A percentile compares a stretch with the other conserved stretches of the same genome.
These are phyloP conservation scores for Cossypha heuglini DNA, from an alignment of 2,797 vertebrate genomes.

Conservation along the genomic window DNA sequence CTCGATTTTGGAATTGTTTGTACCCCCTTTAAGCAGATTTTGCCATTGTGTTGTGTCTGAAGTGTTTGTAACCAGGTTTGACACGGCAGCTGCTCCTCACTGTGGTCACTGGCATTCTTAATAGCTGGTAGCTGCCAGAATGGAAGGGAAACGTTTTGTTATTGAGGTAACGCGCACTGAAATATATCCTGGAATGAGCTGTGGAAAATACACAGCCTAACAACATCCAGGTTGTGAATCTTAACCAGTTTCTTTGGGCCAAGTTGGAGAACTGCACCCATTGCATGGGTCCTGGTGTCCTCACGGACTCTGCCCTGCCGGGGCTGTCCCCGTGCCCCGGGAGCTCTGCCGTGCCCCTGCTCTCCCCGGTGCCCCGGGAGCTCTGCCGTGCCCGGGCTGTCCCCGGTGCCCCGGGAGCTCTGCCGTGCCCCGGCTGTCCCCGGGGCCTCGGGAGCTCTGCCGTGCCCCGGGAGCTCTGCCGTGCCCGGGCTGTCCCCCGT, in stretches of 20 bases:
- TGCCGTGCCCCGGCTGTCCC: background rate
- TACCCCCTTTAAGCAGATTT: background rate
- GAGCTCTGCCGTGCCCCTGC: no score
- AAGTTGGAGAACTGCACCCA: rapidly evolving
- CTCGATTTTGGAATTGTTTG: background rate
- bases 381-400: background rate
- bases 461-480: no score
- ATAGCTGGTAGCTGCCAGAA: background rate
- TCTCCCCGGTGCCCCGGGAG: no score
- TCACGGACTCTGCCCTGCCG: no score
- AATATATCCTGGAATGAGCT: background rate
- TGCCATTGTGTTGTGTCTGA: background rate
- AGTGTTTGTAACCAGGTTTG: rapidly evolving
- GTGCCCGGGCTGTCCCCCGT: no score
- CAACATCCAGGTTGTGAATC: rapidly evolving
- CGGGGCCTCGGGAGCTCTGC: no score
- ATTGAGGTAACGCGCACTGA: background rate
- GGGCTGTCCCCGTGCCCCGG: no score
- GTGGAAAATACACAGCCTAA: rapidly evolving
- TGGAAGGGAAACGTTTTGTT: background rate
- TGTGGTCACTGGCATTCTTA: background rate
- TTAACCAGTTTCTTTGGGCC: background rate
- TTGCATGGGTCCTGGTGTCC: rapidly evolving
- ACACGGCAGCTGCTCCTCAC: background rate
- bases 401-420: no score